Percentiles rank a stretch among this genome's conserved stretches.
phyloP scores from a whole-genome alignment of 2,113 vertebrate species.

The Pongo abelii region DNA sequence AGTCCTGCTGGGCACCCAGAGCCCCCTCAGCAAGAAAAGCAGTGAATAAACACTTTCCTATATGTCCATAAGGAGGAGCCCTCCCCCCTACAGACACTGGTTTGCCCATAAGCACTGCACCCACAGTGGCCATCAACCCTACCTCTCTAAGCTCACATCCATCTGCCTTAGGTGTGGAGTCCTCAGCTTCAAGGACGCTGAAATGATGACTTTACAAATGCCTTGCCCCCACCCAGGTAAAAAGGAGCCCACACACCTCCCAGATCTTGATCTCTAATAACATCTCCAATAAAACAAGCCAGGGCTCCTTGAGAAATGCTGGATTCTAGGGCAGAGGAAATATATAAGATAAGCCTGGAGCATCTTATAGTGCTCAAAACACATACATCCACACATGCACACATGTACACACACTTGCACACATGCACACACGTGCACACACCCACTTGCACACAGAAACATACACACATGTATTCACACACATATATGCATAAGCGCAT shows the following conservation, averaged over 20 bases:
- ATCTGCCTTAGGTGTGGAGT: not conserved
- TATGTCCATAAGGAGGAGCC: not conserved
- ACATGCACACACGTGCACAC: too few species aligned
- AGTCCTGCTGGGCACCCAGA: not conserved
- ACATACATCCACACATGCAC: not conserved
- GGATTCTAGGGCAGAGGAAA: not conserved
- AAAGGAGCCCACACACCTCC: not conserved
- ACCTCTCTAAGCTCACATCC: not conserved
- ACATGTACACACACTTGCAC: not conserved
- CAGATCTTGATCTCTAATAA: not conserved
- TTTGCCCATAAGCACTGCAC: not conserved
- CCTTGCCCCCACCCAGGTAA: not conserved
- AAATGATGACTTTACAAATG: rapidly evolving
- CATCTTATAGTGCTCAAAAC: not conserved
- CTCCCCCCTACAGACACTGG: rapidly evolving
- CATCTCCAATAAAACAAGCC: not conserved
- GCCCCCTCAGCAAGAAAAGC: not conserved
- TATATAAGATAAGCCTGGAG: rapidly evolving
- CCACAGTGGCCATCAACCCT: rapidly evolving
- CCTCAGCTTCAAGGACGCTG: not conserved
- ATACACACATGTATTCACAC: not conserved
- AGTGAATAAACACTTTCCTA: rapidly evolving
- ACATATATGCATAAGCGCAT: too few species aligned
- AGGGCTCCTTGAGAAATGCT: not conserved
- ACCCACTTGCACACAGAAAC: too few species aligned